Evolutionary conservation across 2,113 vertebrate species (phyloP).

Genomic region (Pantherophis guttatus): DNA sequence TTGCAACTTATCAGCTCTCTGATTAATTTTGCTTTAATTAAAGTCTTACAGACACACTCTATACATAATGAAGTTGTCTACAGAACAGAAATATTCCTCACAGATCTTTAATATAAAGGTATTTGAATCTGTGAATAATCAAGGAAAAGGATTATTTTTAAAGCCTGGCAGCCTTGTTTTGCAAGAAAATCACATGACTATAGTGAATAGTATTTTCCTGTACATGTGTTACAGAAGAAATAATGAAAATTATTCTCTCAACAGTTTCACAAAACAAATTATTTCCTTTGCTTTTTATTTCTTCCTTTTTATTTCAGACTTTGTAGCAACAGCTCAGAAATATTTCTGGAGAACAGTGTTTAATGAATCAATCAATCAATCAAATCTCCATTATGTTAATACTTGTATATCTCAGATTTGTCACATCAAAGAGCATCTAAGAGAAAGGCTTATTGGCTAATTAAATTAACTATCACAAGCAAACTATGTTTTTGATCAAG

Average conservation of each 20-base stretch:
- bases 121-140: not conserved
- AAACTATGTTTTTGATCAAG: slow-evolving; percentile 59
- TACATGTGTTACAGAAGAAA: not conserved
- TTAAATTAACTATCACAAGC: slow-evolving; percentile 56
- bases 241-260: not conserved
- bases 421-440: slow-evolving; percentile 58
- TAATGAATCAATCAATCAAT: slow-evolving; percentile 63
- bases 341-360: slow-evolving; percentile 53
- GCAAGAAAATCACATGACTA: not conserved
- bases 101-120: not conserved
- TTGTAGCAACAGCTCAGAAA: slow-evolving; percentile 34
- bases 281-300: slow-evolving; percentile 9
- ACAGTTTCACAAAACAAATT: not conserved
- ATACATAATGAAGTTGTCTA: not conserved
- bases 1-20: not conserved
- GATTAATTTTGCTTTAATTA: not conserved
- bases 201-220: not conserved
- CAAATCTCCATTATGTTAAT: slow-evolving; percentile 58
- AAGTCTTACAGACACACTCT: not conserved
- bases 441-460: slow-evolving; percentile 41
- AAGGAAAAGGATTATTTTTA: not conserved
- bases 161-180: not conserved
- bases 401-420: slow-evolving; percentile 51
- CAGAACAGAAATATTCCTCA: not conserved
- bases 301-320: not conserved